phyloP scores from a whole-genome alignment of 2,113 vertebrate species.

The Varanus salvator region DNA sequence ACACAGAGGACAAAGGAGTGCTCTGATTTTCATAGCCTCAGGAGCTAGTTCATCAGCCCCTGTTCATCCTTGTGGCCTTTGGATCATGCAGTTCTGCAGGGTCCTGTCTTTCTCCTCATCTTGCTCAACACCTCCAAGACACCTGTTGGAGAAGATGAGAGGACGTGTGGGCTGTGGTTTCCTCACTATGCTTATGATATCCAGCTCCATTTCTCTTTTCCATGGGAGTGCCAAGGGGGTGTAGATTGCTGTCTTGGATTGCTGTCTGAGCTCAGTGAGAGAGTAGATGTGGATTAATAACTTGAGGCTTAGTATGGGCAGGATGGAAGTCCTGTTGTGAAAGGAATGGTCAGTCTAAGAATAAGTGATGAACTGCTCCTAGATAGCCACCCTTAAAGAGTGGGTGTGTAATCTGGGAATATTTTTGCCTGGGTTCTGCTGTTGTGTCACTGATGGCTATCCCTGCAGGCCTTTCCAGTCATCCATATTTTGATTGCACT shows the following conservation, averaged over 20 bases:
- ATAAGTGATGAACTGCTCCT: neutral
- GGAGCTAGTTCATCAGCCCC: neutral
- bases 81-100: neutral
- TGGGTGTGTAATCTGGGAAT: neutral
- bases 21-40: neutral
- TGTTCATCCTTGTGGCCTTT: neutral
- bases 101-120: neutral
- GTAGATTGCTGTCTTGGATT: neutral
- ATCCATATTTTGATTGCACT: neutral
- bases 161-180: conserved; percentile 1
- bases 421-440: neutral
- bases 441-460: neutral
- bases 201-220: neutral
- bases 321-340: neutral
- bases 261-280: neutral
- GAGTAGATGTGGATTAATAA: neutral
- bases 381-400: neutral
- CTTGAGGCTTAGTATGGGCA: neutral
- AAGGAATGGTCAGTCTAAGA: neutral
- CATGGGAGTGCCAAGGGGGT: neutral
- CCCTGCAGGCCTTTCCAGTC: neutral
- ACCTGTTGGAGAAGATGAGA: conserved; percentile 2
- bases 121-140: neutral
- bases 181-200: neutral
- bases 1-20: neutral